Base-by-base conservation (phyloP, 2,113 vertebrate genomes). In the Oreochromis tanganicae region DNA sequence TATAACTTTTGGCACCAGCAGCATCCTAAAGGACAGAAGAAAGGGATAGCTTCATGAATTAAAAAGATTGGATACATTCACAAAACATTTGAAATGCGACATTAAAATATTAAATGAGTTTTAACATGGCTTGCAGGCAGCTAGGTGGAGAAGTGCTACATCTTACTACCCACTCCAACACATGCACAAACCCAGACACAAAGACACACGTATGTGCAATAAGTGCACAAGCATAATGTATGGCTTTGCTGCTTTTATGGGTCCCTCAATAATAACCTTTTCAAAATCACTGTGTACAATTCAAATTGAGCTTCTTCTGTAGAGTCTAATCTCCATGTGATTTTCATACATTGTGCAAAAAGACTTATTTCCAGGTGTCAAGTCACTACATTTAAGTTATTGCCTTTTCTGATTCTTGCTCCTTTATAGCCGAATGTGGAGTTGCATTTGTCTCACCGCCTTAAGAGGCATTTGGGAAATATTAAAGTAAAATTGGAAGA, bases 401-500 rank as follows among this genome's bases (percentile, higher is more conserved):
- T 82, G 87, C 81, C 84, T 92, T 89, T 90, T 36, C 73, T 10
- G 43, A 83, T 83, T 85, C 79, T 68, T 85, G 61, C 88, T 85
- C 79, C 73, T 88, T 83, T 66, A 78, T 24, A 38, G 27, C 38
- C 2, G 3, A 87, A 83, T 56, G 52, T 59, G 32, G 57, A 57
- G 59, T 61, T 54, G 16, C 55, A 21, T 88, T 90, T 85, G 87
- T 92, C 82, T 85, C 34, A 2, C 4, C 13, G 73, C 80, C 85
- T 88, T 83, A 50, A 5, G 82, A 91, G 81, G 71, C 91, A 82
- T 90, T 91, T 91, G 87, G 91, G 89, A 84, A 85, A 90, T 90
- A 95, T 93, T 94, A 87, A 90, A 91, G 88, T 88, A 88, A 93
- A 94, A 95, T 92, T 89, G 94, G 84, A 83, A 93, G 91, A 91